Evolutionary conservation across 2,888 invertebrate genomes (phyloP), one percentile per base, ranked within the genome.

Genomic region (Pollenia amentaria): DNA sequence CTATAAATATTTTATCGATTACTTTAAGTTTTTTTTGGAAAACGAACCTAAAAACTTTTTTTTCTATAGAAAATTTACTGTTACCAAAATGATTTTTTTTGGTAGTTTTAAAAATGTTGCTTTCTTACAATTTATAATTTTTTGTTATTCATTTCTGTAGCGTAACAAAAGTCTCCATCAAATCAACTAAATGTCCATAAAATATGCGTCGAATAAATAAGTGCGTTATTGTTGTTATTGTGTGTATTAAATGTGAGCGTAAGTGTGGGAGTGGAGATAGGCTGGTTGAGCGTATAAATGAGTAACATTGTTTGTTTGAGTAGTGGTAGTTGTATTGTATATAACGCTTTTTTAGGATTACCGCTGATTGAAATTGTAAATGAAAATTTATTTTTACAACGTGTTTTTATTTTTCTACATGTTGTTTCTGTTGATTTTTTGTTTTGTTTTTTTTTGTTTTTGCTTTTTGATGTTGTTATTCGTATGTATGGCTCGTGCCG

Each of bases 321-420:
- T 44, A 14, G 72, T 72, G 3, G 73, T 42, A 9, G n/a, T 14
- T 42, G 55, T 57, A 60, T 51, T 38, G 51, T 53, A 38, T 42
- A 53, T 42, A 69, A 82, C 48, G 76, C 77, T 79, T 76, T 80
- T 84, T 80, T 62, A 90, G 92, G 92, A 92, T 92, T 92, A 92
- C 90, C 91, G 90, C 91, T 92, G 92, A 92, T 92, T 92, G 92
- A 92, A 92, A 92, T 92, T 92, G 92, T 91, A 92, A 92, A 92
- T 92, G 91, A 92, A 92, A 92, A 92, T 91, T 92, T 92, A 92
- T 92, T 88, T 85, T 84, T 67, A 85, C 81, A 83, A 88, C 88
- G 85, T 88, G 85, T 83, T 85, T 81, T 88, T 87, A 87, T 80
- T 85, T 70, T 72, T 69, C 57, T 77, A 73, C 84, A 70, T 75